Percentiles rank a stretch among this genome's conserved stretches.
These are phyloP conservation scores for Dermatemys mawii DNA, from an alignment of 2,113 vertebrate species.

Conservation along the genomic window DNA sequence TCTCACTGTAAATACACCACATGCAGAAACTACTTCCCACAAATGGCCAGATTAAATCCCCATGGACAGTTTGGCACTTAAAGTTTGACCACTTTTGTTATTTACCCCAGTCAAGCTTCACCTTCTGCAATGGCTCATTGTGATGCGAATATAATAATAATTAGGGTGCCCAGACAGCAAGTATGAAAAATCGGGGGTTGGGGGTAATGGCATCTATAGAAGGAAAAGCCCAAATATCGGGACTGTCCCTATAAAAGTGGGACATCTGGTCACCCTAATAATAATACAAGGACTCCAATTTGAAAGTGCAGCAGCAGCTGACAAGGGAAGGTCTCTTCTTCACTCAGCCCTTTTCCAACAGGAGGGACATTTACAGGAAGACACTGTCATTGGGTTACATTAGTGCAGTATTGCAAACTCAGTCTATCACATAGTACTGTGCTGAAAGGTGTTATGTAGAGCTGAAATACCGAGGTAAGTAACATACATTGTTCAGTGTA, in stretches of 20 bases:
- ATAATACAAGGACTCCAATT: background rate
- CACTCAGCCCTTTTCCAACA: background rate
- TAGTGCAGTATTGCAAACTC: background rate
- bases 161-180: too few relatives aligned
- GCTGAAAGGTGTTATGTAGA: background rate
- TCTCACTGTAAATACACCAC: background rate
- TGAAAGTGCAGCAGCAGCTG: background rate
- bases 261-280: too few relatives aligned
- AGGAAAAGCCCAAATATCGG: too few relatives aligned
- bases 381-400: background rate
- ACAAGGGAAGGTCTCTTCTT: background rate
- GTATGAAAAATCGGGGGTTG: too few relatives aligned
- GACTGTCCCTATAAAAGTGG: too few relatives aligned
- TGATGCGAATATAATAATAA: background rate
- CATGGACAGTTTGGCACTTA: background rate
- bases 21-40: too few relatives aligned
- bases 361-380: background rate
- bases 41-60: background rate
- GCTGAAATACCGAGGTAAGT: too few relatives aligned
- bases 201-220: too few relatives aligned
- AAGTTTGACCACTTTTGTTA: background rate
- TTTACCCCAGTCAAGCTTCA: background rate
- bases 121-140: background rate
- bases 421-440: background rate
- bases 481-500: background rate